Evolutionary conservation across 2,797 vertebrate species (phyloP).

Genomic region (Smutsia temminckii): DNA sequence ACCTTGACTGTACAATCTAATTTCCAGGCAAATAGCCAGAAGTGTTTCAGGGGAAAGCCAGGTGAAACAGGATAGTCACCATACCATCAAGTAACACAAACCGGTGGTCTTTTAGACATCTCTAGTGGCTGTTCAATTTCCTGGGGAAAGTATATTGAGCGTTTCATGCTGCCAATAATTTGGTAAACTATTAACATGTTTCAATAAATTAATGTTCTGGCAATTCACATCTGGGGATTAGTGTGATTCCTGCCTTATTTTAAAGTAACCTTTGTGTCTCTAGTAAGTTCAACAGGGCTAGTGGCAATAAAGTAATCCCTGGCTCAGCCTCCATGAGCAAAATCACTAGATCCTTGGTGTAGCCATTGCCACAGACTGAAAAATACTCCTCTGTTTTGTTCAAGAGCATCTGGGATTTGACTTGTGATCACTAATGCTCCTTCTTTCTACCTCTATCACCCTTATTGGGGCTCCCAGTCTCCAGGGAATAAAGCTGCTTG

Average conservation of each 20-base stretch:
- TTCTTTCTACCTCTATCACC: not conserved
- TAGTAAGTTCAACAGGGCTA: not conserved
- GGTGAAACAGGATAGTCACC: not conserved
- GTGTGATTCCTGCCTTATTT: conserved; percentile 1
- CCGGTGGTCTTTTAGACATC: not conserved
- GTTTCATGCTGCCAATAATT: not conserved
- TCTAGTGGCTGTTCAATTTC: not conserved
- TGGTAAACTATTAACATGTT: not conserved
- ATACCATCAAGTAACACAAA: not conserved
- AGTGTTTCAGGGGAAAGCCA: not conserved
- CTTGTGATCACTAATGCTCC: too few species aligned
- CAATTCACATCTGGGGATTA: not conserved
- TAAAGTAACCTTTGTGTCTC: not conserved
- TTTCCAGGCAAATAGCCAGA: conserved; percentile 59
- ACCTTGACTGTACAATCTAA: conserved; percentile 34
- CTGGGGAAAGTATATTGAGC: not conserved
- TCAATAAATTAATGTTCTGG: conserved; percentile 24
- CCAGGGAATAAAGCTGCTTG: not conserved
- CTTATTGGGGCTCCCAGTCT: not conserved
- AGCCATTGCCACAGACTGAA: not conserved
- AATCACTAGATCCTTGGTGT: not conserved
- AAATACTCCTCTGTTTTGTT: not conserved
- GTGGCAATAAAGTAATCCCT: not conserved
- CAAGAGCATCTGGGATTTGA: not conserved
- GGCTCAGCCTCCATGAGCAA: not conserved